A percentile compares a stretch with the other conserved stretches of the same genome.
phyloP scores from a whole-genome alignment of 2,888 invertebrate genomes.

The Lymantria monacha region DNA sequence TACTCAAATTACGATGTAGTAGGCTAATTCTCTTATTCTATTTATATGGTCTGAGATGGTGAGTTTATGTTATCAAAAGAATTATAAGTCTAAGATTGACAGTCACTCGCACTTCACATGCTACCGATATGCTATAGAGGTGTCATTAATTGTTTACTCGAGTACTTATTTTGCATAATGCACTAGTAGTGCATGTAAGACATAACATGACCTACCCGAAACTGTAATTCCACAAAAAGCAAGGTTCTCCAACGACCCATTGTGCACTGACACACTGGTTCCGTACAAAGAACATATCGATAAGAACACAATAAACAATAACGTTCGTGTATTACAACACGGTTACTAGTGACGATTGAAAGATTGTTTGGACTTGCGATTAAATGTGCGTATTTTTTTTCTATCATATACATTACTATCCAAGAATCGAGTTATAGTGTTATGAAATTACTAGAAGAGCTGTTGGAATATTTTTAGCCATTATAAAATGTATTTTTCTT shows the following conservation, averaged over 20 bases:
- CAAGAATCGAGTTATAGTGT: conserved; percentile 5
- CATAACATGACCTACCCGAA: conserved; percentile 24
- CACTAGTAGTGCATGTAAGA: not conserved
- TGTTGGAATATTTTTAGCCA: too few relatives aligned
- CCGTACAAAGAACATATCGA: conserved; percentile 67
- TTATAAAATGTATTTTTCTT: too few relatives aligned
- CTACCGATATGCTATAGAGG: too few relatives aligned
- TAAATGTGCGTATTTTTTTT: conserved; percentile 25
- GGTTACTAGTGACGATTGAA: conserved; percentile 56
- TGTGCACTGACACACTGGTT: conserved; percentile 55
- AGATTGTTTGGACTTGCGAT: conserved; percentile 39
- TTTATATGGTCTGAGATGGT: too few relatives aligned
- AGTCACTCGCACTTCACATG: too few relatives aligned
- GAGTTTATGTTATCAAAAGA: too few relatives aligned
- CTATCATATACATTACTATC: conserved; percentile 16
- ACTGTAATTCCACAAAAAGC: conserved; percentile 56
- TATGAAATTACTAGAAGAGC: not conserved
- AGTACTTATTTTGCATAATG: too few relatives aligned
- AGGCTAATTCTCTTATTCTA: too few relatives aligned
- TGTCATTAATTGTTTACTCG: too few relatives aligned
- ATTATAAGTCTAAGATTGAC: too few relatives aligned
- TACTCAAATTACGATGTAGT: too few relatives aligned
- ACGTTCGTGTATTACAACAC: conserved; percentile 61
- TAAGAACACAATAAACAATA: conserved; percentile 82
- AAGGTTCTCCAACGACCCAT: conserved; percentile 54